Base-by-base conservation (phyloP, 2,888 invertebrate species). In the Gastrophysa polygoni region DNA sequence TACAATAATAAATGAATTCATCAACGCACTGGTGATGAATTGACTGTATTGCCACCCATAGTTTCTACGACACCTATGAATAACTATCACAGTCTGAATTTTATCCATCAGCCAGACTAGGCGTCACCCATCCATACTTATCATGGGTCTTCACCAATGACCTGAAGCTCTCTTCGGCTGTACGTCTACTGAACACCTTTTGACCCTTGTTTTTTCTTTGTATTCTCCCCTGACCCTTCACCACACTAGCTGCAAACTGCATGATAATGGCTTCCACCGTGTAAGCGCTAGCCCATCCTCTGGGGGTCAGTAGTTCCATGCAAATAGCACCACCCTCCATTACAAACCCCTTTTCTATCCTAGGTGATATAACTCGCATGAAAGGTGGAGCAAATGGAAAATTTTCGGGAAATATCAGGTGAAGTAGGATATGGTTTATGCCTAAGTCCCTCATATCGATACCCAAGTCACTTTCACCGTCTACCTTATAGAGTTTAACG, bases 261-360 rank as follows among this genome's bases (percentile, higher is more conserved):
- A 93, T 93, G 74, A 94, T 88, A 52, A 94, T 90, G 11, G 93
- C 93, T 79, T 94, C 93, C 16, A 94, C 90, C 0, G 92, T 93
- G 78, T 93, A 93, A 54, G 92, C 92, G 70, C 91, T 92, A 60
- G 93, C 93, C 93, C 93, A 94, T 68, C 93, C 93, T 55, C 92
- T 85, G 0, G 93, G 93, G 16, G 93, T 94, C 60, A 94, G 83
- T 63, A 94, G 82, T 79, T 94, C 93, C 93, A 94, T 93, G 77
- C 93, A 93, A 75, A 94, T 94, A 47, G 93, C 93, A 38, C 93
- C 93, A 60, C 93, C 93, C 82, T 93, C 93, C 93, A 94, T 93
- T 20, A 94, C 93, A 78, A 93, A 94, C 38, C 93, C 93, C 72
- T 87, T 87, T 71, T 88, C 87, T 68, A 88, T 86, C 62, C 86